Base-by-base conservation (phyloP, 1,140 invertebrate species). In the Caenorhabditis inopinata region DNA sequence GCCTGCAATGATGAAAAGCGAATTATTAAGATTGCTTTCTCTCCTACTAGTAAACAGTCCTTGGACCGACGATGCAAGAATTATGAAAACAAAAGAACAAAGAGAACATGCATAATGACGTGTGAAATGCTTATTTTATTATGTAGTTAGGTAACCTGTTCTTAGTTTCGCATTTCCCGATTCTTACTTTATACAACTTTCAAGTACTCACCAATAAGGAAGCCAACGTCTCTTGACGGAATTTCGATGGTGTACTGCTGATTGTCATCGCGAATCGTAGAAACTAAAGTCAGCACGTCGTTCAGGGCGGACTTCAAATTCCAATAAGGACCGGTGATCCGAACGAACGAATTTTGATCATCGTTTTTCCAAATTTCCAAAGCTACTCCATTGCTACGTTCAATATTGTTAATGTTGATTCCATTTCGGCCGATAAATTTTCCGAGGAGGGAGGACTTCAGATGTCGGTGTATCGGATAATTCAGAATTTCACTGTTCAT, bases 41-140 rank as follows among this genome's bases (percentile, higher is more conserved):
- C 32, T 38, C 58, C 32, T 68, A 11, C 32, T 68, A 68, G 38
- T 21, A 68, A 32, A n/a, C n/a, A n/a, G n/a, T n/a, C n/a, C n/a
- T n/a, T n/a, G 32, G 58, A 29, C n/a, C 35, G 58, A 38, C 38
- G 38, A 12, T 68, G 27, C 0, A n/a, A 58, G 21, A 14, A 25
- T 7, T 7, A 68, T 21, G 32, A 42, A 68, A 42, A 68, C 58
- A 68, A 68, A 68, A 68, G 58, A 68, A 68, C 58, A 68, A 68
- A 68, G 58, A 68, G 21, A 27, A n/a, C 21, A 32, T 68, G 58
- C 58, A 68, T 68, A 68, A 68, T 68, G 58, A 68, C 35, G 58
- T 68, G 58, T 18, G 58, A 68, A 42, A 68, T 38, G 38, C 32
- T 38, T 42, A 68, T 42, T 42, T 58, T 29, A 32, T 29, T 21